A percentile compares a stretch with the other conserved stretches of the same genome.
Conservation (phyloP, 2,888 invertebrate species). For the Melipona beecheii region DNA sequence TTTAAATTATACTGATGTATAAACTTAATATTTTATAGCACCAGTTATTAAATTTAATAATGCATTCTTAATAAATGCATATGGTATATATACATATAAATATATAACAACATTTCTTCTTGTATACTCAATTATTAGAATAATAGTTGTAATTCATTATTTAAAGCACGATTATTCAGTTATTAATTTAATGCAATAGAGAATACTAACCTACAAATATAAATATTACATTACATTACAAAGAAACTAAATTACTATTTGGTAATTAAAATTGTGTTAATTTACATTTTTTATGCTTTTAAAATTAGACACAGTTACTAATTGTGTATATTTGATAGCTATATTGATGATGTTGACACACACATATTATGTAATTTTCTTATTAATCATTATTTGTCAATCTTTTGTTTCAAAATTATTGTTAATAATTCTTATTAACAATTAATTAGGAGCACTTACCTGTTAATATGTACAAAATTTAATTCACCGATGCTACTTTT, state of each 20-base stretch:
- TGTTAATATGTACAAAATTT: slow-evolving; percentile 33
- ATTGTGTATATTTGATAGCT: neutral
- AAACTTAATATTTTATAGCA: neutral
- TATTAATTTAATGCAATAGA: too few relatives aligned
- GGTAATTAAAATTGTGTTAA: too few relatives aligned
- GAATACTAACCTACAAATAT: neutral
- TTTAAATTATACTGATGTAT: neutral
- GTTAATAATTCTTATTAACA: slow-evolving; percentile 23
- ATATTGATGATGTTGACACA: neutral
- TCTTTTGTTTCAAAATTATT: slow-evolving; percentile 3
- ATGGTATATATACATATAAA: neutral
- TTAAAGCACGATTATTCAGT: too few relatives aligned
- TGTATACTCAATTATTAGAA: too few relatives aligned
- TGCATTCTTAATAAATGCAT: neutral
- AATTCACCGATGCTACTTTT: slow-evolving; percentile 11
- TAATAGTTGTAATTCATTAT: too few relatives aligned
- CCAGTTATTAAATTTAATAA: neutral
- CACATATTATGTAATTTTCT: neutral
- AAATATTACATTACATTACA: neutral
- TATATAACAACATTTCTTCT: too few relatives aligned
- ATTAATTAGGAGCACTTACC: slow-evolving; percentile 30
- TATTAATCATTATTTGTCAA: neutral
- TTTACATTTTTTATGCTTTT: neutral
- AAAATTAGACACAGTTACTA: neutral
- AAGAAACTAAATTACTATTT: neutral